These are phyloP conservation scores for Rhinolophus ferrumequinum DNA, from an alignment of 2,113 vertebrate species.

Conservation along the genomic window DNA sequence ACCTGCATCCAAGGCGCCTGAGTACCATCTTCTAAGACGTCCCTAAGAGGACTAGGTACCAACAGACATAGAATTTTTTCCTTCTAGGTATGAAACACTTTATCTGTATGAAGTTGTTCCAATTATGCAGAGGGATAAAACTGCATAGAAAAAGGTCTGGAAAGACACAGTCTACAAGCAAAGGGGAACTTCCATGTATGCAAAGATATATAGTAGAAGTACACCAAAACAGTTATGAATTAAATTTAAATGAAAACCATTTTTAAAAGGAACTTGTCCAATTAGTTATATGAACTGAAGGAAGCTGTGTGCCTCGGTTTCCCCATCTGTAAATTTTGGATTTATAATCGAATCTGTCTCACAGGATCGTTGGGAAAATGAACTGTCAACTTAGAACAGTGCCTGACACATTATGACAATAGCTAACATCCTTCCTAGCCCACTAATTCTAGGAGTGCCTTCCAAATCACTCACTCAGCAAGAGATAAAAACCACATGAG, in stretches of 20 bases:
- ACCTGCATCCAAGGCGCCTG: neutral
- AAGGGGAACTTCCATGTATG: neutral
- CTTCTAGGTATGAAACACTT: neutral
- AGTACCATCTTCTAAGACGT: neutral
- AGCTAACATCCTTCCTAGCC: neutral
- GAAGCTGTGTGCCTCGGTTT: neutral
- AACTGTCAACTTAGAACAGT: neutral
- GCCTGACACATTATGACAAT: neutral
- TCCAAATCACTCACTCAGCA: neutral
- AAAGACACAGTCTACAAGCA: constrained; percentile 6
- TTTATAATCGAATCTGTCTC: neutral
- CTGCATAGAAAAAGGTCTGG: neutral
- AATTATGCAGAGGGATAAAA: neutral
- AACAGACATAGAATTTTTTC: neutral
- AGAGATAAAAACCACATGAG: neutral
- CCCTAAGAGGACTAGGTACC: neutral
- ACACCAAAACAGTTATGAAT: neutral
- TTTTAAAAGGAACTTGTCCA: neutral
- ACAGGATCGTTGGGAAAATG: neutral
- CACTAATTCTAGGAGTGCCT: neutral
- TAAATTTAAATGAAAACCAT: constrained; percentile 3
- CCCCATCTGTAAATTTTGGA: neutral
- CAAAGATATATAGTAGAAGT: neutral
- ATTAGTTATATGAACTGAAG: neutral
- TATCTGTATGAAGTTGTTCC: neutral